Evolutionary conservation across 1,140 invertebrate genomes (phyloP).

Genomic region (Trinorchestia longiramus): DNA sequence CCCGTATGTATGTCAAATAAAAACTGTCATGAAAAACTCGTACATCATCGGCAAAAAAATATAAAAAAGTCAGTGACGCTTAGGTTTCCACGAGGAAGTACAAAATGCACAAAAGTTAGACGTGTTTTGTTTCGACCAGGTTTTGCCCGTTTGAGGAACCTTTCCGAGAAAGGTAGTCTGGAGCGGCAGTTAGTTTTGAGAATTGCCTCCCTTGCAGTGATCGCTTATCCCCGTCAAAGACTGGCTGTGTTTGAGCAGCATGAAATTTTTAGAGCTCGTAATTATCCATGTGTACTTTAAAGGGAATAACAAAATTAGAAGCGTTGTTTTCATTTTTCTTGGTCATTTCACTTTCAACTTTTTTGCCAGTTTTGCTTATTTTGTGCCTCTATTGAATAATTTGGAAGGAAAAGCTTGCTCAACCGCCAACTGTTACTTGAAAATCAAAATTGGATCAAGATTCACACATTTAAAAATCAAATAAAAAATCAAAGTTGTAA

Average conservation of each 20-base stretch:
- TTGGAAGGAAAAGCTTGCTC: neutral
- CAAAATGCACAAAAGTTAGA: neutral
- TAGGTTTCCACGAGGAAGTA: neutral
- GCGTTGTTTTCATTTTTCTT: neutral
- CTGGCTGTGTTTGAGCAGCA: neutral
- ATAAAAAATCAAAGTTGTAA: too few species aligned
- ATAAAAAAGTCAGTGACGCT: neutral
- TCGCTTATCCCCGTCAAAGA: neutral
- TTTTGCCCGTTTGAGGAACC: neutral
- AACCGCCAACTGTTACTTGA: neutral
- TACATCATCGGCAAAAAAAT: neutral
- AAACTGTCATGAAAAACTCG: too few species aligned
- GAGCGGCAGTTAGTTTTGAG: neutral
- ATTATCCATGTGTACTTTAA: neutral
- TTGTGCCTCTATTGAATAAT: neutral
- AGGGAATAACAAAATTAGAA: neutral
- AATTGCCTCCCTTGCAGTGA: neutral
- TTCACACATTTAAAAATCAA: neutral
- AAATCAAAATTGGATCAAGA: neutral
- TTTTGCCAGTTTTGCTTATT: neutral
- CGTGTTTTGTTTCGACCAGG: neutral
- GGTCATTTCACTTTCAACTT: neutral
- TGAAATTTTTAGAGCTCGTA: neutral
- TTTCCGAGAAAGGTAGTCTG: neutral
- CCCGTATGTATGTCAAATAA: neutral